Percentiles rank a stretch among this genome's conserved stretches.
These are phyloP conservation scores for Pogoniulus pusillus DNA, from an alignment of 2,797 vertebrate genomes.

Conservation along the genomic window DNA sequence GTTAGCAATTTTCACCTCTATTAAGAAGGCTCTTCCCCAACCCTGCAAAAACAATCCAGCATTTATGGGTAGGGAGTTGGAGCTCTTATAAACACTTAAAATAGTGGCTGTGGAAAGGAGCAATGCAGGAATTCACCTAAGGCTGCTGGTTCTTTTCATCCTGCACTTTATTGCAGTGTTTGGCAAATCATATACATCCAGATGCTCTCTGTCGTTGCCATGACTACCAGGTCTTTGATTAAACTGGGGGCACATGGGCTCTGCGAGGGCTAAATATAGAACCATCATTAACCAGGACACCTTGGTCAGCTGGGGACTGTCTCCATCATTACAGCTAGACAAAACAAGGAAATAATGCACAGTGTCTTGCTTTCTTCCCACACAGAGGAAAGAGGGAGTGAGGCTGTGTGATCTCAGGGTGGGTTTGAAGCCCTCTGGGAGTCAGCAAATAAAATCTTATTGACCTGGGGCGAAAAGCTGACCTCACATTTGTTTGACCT, in stretches of 20 bases:
- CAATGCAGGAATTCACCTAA: not conserved
- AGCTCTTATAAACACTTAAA: not conserved
- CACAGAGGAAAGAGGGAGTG: not conserved
- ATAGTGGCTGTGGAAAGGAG: not conserved
- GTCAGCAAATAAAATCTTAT: not conserved
- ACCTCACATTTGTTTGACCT: not conserved
- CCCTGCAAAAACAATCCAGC: not conserved
- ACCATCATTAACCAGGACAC: constrained; percentile 52
- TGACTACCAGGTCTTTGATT: constrained; percentile 61
- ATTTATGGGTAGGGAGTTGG: not conserved
- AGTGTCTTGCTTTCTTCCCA: not conserved
- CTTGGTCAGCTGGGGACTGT: constrained; percentile 36
- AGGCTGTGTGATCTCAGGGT: not conserved
- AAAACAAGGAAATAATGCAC: not conserved
- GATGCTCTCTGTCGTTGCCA: constrained; percentile 48
- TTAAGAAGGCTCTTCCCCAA: not conserved
- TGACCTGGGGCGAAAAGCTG: not conserved
- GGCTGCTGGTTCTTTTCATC: not conserved
- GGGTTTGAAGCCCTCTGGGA: not conserved
- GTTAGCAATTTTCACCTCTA: constrained; percentile 43
- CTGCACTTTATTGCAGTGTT: constrained; percentile 20
- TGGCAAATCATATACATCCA: constrained; percentile 13
- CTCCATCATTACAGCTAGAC: not conserved
- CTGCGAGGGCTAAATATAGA: constrained; percentile 52
- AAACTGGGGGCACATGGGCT: constrained; percentile 30